A percentile compares a stretch with the other conserved stretches of the same genome.
phyloP scores from a whole-genome alignment of 2,113 vertebrate genomes.

The Gallinago jamesoni region DNA sequence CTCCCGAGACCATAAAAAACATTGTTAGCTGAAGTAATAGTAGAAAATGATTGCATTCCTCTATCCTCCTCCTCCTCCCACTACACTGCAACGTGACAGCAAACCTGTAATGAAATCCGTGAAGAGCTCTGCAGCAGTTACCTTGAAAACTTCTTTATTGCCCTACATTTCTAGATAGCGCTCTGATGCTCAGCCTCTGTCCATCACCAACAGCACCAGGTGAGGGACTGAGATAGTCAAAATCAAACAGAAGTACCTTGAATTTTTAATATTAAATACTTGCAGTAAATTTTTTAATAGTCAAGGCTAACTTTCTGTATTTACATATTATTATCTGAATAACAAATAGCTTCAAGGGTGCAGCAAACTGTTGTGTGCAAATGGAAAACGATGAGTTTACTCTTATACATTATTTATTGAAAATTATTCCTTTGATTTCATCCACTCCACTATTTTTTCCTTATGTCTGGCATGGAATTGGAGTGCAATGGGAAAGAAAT shows the following conservation, averaged over 20 bases:
- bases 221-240: neutral
- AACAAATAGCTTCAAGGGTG: slow-evolving; percentile 45
- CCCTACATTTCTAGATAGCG: neutral
- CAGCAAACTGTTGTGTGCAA: neutral
- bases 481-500: neutral
- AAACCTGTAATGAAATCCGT: slow-evolving; percentile 38
- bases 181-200: neutral
- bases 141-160: slow-evolving; percentile 53
- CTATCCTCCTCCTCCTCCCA: neutral
- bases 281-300: neutral
- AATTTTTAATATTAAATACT: neutral
- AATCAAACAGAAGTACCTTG: neutral
- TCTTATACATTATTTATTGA: slow-evolving; percentile 2
- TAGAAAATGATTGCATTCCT: slow-evolving; percentile 35
- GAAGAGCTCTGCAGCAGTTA: slow-evolving; percentile 26
- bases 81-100: neutral
- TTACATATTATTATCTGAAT: slow-evolving; percentile 33
- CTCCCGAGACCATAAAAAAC: slow-evolving; percentile 52
- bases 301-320: neutral
- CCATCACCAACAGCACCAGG: neutral
- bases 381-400: neutral
- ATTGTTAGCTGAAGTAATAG: slow-evolving; percentile 46
- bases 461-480: neutral
- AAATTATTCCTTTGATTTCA: slow-evolving; percentile 13
- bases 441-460: neutral